Evolutionary conservation across 2,888 invertebrate species (phyloP).

Genomic region (Carpatolechia fugitivella): DNA sequence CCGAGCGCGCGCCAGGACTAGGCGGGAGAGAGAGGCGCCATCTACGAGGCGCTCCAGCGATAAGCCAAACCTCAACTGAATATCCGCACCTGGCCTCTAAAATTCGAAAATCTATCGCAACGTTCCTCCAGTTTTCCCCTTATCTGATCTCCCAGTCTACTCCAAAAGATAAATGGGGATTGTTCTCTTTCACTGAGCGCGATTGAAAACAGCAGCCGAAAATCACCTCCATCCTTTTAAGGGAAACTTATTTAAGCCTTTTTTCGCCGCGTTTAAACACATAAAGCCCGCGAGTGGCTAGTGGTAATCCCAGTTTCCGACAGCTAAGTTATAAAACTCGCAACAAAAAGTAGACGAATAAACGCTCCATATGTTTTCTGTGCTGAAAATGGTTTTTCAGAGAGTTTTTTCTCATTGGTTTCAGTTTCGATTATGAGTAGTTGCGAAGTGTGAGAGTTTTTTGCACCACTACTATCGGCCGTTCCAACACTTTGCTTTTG

Average conservation of each 20-base stretch:
- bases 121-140: conserved; percentile 48
- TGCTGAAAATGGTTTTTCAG: conserved; percentile 33
- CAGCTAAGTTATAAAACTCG: conserved; percentile 4
- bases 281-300: not conserved
- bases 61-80: conserved; percentile 35
- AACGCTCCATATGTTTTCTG: not conserved
- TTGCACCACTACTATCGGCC: conserved; percentile 37
- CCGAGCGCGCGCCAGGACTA: not conserved
- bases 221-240: conserved; percentile 22
- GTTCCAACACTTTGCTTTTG: conserved; percentile 41
- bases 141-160: conserved; percentile 57
- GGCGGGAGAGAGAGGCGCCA: conserved; percentile 35
- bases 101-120: conserved; percentile 49
- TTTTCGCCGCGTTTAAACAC: not conserved
- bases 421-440: conserved; percentile 47
- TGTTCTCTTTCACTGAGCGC: conserved; percentile 50
- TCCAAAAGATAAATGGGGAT: conserved; percentile 60
- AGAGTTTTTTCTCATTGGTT: conserved; percentile 27
- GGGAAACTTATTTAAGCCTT: conserved; percentile 1
- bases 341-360: not conserved
- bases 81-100: conserved; percentile 36
- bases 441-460: conserved; percentile 38
- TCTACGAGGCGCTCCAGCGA: conserved; percentile 17
- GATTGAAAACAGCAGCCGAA: conserved; percentile 47
- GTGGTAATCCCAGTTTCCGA: conserved; percentile 8